These are phyloP conservation scores for Sylvilagus floridanus DNA, from an alignment of 2,797 vertebrate species.

Conservation along the genomic window DNA sequence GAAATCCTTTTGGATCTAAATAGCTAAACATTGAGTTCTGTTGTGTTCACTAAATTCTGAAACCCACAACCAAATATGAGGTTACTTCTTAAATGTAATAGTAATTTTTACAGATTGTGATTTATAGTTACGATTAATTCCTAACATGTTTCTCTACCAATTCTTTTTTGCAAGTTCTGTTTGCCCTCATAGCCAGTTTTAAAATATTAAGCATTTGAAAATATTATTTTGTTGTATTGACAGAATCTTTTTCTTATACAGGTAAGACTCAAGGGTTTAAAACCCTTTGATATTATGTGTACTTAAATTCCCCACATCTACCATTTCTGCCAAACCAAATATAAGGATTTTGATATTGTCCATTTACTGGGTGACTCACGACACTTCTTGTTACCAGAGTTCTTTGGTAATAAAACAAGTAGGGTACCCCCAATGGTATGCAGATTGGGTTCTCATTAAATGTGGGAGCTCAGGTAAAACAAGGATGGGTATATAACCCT, in stretches of 20 bases:
- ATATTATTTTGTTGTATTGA: not conserved
- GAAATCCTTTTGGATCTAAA: not conserved
- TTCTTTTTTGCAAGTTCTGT: slow-evolving; percentile 24
- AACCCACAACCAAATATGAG: not conserved
- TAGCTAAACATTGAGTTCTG: not conserved
- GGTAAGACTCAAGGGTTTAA: not conserved
- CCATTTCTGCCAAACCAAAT: not conserved
- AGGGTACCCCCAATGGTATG: not conserved
- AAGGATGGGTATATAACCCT: not conserved
- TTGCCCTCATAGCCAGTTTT: not conserved
- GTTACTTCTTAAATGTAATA: not conserved
- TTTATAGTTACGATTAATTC: not conserved
- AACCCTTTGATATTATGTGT: not conserved
- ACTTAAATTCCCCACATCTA: not conserved
- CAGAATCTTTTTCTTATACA: not conserved
- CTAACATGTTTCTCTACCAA: not conserved
- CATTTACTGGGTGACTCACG: not conserved
- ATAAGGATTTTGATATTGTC: slow-evolving; percentile 19
- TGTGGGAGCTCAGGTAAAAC: not conserved
- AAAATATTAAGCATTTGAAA: not conserved
- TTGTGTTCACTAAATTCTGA: not conserved
- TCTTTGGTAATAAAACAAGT: not conserved
- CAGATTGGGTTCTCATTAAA: not conserved
- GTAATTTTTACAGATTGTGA: not conserved
- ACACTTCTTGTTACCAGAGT: not conserved